These are phyloP conservation scores for Palloptera scutellata DNA, from an alignment of 2,888 invertebrate genomes.

Conservation along the genomic window DNA sequence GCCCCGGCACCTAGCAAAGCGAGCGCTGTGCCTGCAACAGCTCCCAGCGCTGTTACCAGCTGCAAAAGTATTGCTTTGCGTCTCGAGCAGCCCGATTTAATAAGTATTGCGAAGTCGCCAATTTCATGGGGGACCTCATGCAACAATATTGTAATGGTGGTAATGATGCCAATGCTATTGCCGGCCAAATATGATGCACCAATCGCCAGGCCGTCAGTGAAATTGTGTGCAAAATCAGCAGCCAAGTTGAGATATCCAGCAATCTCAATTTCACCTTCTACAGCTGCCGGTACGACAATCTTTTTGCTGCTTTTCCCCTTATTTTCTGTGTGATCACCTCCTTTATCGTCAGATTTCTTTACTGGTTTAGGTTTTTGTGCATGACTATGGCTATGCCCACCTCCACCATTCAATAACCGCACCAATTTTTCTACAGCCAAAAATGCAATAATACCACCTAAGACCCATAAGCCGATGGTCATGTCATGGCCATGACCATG, in stretches of 20 bases:
- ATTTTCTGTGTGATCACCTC: slow-evolving; percentile 39
- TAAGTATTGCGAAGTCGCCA: slow-evolving; percentile 98
- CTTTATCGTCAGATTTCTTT: slow-evolving; percentile 39
- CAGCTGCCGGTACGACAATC: slow-evolving; percentile 58
- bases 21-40: slow-evolving; percentile 89
- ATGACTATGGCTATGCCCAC: slow-evolving; percentile 62
- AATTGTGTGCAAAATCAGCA: slow-evolving; percentile 98
- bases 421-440: slow-evolving; percentile 93
- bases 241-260: slow-evolving; percentile 94
- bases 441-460: slow-evolving; percentile 92
- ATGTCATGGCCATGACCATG: slow-evolving; percentile 78
- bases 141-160: slow-evolving; percentile 93
- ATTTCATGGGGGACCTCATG: slow-evolving; percentile 99
- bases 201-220: slow-evolving; percentile 98
- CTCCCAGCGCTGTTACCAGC: slow-evolving; percentile 92
- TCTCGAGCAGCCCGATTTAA: slow-evolving; percentile 95
- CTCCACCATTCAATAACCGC: slow-evolving; percentile 83
- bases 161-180: slow-evolving; percentile 83
- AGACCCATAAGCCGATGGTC: slow-evolving; percentile 92
- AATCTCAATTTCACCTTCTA: slow-evolving; percentile 73
- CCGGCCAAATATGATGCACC: slow-evolving; percentile 97
- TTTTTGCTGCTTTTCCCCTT: slow-evolving; percentile 59
- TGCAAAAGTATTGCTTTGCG: slow-evolving; percentile 95
- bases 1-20: slow-evolving; percentile 83
- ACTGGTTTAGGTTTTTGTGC: slow-evolving; percentile 33